Evolutionary conservation across 2,797 vertebrate genomes (phyloP), one percentile per base, ranked within the genome.

Genomic region (Schizopygopsis malacanthus): DNA sequence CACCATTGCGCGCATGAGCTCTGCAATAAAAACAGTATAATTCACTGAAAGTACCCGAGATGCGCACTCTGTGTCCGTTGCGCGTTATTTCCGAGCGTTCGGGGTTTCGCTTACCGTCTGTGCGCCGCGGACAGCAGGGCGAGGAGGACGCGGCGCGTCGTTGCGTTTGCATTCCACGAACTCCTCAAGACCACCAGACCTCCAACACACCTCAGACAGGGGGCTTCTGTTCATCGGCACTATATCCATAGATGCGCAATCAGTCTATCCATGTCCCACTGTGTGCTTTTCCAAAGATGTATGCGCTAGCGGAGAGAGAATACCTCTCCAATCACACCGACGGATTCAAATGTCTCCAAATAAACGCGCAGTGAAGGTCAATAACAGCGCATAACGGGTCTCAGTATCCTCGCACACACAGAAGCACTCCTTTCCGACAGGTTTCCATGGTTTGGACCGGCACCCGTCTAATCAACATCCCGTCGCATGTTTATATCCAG

Each of bases 131-230:
- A 91, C 90, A 88, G 91, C 81, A 82, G 91, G 91, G 91, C 91
- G 93, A 91, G 91, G 85, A 84, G 91, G 88, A 88, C 87, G 87
- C 90, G 82, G 89, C 89, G 33, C 81, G 92, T 91, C 89, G 87
- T 85, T 56, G 91, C 83, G 87, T 94, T 91, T 83, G 92, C 94
- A 95, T 95, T 93, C 93, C 94, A 94, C 91, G 89, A 88, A 72
- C 90, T 91, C 90, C 83, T 81, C 50, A 81, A 61, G 28, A 90
- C 78, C 81, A 91, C 72, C 89, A 84, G 85, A 89, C 90, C 89
- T 83, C 83, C 85, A 90, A 86, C 89, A 83, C 90, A 33, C 82
- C 85, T 89, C 87, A 88, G 81, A 86, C 69, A 70, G 85, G 43
- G 13, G 47, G n/a, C n/a, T n/a, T 82, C 28, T 72, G 75, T 54